phyloP scores from a whole-genome alignment of 2,888 invertebrate genomes.

The Dorcus parallelipipedus region DNA sequence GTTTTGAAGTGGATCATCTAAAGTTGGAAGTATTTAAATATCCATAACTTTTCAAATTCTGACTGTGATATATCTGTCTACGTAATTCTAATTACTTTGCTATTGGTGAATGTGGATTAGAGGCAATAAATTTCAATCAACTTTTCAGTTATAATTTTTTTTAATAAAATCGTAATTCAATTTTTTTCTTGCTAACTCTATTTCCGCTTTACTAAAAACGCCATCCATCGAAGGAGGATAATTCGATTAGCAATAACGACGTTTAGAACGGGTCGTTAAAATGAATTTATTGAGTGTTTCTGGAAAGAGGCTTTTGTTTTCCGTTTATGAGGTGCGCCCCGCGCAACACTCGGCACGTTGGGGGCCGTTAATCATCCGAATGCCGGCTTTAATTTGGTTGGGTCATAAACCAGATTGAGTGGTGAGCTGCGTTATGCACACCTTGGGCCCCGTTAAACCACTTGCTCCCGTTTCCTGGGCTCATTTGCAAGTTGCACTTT shows the following conservation, averaged over 20 bases:
- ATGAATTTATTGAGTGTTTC: conserved; percentile 7
- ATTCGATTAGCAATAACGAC: conserved; percentile 5
- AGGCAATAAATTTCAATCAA: no score
- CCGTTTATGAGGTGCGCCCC: not conserved
- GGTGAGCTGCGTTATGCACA: conserved; percentile 39
- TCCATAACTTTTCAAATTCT: no score
- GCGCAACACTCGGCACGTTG: conserved; percentile 6
- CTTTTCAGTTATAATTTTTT: no score
- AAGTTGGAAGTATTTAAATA: no score
- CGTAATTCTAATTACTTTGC: no score
- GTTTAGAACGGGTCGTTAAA: conserved; percentile 4
- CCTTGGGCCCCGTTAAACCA: conserved; percentile 33
- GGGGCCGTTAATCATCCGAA: conserved; percentile 40
- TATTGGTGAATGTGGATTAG: no score
- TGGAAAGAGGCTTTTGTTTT: not conserved
- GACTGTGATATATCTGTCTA: no score
- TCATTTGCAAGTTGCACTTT: no score
- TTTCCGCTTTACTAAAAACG: no score
- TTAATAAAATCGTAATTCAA: no score
- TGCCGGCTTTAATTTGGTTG: conserved; percentile 42
- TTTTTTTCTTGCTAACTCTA: no score
- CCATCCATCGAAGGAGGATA: not conserved
- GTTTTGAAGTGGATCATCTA: no score
- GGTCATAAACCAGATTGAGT: conserved; percentile 43
- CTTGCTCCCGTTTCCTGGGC: not conserved